phyloP scores from a whole-genome alignment of 2,888 invertebrate species.

The Tenthredo notha region DNA sequence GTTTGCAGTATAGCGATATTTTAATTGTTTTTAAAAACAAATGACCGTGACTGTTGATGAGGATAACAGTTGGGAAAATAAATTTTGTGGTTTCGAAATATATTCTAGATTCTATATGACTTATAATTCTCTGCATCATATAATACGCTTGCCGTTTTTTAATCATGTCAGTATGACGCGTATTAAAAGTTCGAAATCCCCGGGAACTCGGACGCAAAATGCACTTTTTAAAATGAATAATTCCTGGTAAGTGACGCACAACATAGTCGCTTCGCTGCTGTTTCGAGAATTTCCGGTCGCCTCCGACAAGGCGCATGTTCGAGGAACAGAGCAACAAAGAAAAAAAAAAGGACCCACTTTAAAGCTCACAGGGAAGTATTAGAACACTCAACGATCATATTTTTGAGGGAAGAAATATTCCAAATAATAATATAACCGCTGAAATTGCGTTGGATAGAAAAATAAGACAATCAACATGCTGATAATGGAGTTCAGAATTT shows the following conservation, averaged over 20 bases:
- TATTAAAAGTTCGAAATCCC: not conserved
- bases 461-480: too few species aligned
- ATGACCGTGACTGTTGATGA: not conserved
- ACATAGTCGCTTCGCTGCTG: slow-evolving; percentile 6
- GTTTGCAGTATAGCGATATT: not conserved
- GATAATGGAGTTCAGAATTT: too few species aligned
- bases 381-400: not conserved
- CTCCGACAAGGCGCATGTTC: not conserved
- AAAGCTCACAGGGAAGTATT: too few species aligned
- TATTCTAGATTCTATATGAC: not conserved
- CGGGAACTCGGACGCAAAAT: not conserved
- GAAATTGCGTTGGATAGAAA: too few species aligned
- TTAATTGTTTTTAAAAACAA: not conserved
- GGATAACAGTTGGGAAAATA: not conserved
- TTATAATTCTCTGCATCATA: not conserved
- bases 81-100: not conserved
- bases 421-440: too few species aligned
- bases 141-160: not conserved
- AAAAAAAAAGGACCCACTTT: not conserved
- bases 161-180: not conserved
- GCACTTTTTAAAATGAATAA: slow-evolving; percentile 6
- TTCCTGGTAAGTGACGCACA: slow-evolving; percentile 30
- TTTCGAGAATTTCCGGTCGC: slow-evolving; percentile 43
- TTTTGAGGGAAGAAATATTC: not conserved
- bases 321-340: not conserved